Evolutionary conservation across 2,888 invertebrate species (phyloP).

Genomic region (Magallana nippona): DNA sequence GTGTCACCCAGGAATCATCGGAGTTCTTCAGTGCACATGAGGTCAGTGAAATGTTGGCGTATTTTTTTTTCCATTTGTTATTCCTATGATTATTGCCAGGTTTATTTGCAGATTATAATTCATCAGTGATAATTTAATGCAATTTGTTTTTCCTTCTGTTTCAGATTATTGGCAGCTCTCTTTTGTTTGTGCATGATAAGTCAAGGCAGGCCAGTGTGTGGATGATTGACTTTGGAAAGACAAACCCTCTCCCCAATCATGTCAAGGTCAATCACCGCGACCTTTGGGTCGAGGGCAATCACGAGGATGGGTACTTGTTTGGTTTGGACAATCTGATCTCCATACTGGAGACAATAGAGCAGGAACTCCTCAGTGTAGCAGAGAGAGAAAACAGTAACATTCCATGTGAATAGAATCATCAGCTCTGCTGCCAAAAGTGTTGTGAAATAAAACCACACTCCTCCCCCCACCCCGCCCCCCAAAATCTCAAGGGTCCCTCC

Average conservation of each 20-base stretch:
- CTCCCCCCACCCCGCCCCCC: not conserved
- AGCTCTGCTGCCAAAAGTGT: not conserved
- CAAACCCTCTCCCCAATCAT: conserved; percentile 81
- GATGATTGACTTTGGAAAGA: conserved; percentile 80
- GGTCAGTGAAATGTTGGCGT: conserved; percentile 57
- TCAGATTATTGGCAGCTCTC: conserved; percentile 79
- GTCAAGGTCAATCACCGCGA: conserved; percentile 89
- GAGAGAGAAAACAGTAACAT: not conserved
- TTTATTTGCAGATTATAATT: too few relatives aligned
- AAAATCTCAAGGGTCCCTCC: not conserved
- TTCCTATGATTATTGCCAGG: too few relatives aligned
- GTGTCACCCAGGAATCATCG: conserved; percentile 73
- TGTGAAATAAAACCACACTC: conserved; percentile 21
- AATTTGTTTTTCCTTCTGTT: conserved; percentile 41
- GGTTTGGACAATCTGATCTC: conserved; percentile 94
- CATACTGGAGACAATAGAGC: conserved; percentile 83
- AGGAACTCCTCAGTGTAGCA: not conserved
- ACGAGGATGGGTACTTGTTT: conserved; percentile 96
- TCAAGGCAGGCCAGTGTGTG: conserved; percentile 74
- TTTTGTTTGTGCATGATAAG: conserved; percentile 79
- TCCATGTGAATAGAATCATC: not conserved
- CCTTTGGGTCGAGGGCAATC: conserved; percentile 94
- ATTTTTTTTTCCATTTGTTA: too few relatives aligned
- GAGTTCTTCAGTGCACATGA: conserved; percentile 76
- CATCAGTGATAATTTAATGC: too few relatives aligned